Conservation (phyloP, 2,888 invertebrate genomes). For the Protula sp. region DNA sequence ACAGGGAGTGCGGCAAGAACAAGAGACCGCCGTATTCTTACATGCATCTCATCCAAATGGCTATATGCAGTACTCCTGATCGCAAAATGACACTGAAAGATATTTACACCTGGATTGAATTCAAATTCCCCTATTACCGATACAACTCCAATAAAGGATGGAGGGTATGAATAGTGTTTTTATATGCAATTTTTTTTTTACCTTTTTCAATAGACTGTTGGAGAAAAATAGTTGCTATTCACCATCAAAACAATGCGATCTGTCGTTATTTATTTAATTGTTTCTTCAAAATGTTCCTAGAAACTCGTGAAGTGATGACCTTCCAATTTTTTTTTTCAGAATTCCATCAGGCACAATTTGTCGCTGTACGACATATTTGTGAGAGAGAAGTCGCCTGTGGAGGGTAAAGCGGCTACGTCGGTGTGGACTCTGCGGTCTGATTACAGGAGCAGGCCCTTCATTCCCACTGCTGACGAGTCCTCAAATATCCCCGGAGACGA, state of each 20-base stretch:
- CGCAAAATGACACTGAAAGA: conserved; percentile 41
- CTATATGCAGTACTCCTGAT: conserved; percentile 37
- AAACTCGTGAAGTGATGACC: too few relatives aligned
- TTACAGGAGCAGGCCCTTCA: background rate
- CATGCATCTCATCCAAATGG: conserved; percentile 47
- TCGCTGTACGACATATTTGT: conserved; percentile 27
- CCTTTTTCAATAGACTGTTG: too few relatives aligned
- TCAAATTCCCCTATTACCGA: conserved; percentile 42
- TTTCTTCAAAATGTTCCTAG: too few relatives aligned
- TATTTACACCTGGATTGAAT: conserved; percentile 47
- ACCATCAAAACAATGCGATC: too few relatives aligned
- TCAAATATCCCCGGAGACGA: too few relatives aligned
- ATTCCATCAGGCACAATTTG: conserved; percentile 27
- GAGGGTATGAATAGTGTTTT: conserved; percentile 33
- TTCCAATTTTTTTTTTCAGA: conserved; percentile 18
- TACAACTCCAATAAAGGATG: conserved; percentile 41
- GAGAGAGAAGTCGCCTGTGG: conserved; percentile 14
- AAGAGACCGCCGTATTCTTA: conserved; percentile 45
- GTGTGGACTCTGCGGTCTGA: conserved; percentile 22
- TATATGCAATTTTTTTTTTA: too few relatives aligned
- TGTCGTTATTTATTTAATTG: too few relatives aligned
- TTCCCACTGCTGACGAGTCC: too few relatives aligned
- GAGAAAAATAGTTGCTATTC: too few relatives aligned
- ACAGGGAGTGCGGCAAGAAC: conserved; percentile 31
- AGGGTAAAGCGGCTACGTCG: conserved; percentile 14